Base-by-base conservation (phyloP, 2,888 invertebrate species). In the Ochlodes sylvanus region DNA sequence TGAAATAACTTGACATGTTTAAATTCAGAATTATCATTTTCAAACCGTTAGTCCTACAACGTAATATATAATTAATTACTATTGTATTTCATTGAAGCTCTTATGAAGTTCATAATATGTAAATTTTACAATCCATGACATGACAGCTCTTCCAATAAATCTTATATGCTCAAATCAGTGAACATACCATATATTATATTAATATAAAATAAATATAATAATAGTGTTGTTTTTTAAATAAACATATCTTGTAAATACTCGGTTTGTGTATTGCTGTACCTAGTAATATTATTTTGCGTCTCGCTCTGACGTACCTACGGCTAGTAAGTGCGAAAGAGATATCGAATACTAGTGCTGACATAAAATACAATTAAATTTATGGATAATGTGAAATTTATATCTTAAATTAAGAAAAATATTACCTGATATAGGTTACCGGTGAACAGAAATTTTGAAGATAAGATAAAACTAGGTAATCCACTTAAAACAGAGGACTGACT, bases 161-260 rank as follows among this genome's bases (percentile, higher is more conserved):
- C 17, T 15, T 44, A 7, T 15, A 21, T 21, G 3, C 52, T 12
- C 15, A 47, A 56, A 57, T 64, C 57, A 58, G 57, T 65, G 57
- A 65, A 65, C 65, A 58, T 19, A 63, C 42, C 27, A 15, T 21
- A 41, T 52, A 60, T 66, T 19, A 50, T 50, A 50, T 19, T 50
- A 54, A 17, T n/a, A 60, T 52, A 34, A 58, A 58, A 60, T 60
- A 19, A 41, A 60, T 58, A 66, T 38, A 38, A 66, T 57, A 61
- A 61, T 38, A 56, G 56, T 64, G 57, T 65, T 65, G 58, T 41
- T 66, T 66, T 38, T 63, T 58, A 34, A 66, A 52, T 66, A 54
- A 54, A 75, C 75, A 75, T 75, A 75, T 76, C 72, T 70, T 75
- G 75, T 75, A 75, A 73, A 75, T 73, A 75, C 50, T 65, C 58